A percentile compares a stretch with the other conserved stretches of the same genome.
Conservation (phyloP, 2,113 vertebrate species). For the Tachysurus fulvidraco region DNA sequence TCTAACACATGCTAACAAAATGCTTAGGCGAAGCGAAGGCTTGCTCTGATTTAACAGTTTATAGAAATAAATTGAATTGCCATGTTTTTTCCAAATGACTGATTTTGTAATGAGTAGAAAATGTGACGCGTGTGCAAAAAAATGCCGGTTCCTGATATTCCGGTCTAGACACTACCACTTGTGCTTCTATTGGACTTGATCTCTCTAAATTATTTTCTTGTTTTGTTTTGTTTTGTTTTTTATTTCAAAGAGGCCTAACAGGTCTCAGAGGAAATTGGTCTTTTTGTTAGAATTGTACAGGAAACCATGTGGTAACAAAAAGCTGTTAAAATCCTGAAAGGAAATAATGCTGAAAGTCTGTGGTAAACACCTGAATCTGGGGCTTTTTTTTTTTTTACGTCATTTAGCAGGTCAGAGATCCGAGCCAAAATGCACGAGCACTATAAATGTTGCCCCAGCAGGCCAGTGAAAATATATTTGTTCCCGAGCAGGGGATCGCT, state of each 20-base stretch:
- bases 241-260: neutral
- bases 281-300: neutral
- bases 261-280: neutral
- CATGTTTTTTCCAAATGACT: conserved; percentile 27
- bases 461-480: neutral
- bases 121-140: neutral
- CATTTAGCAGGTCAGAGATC: conserved; percentile 17
- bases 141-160: neutral
- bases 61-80: neutral
- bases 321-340: neutral
- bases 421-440: neutral
- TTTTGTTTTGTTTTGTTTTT: neutral
- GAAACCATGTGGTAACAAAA: neutral
- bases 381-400: neutral
- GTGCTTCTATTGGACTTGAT: neutral
- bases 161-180: conserved; percentile 8
- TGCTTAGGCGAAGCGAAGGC: neutral
- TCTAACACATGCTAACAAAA: neutral
- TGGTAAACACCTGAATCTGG: conserved; percentile 9
- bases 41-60: neutral
- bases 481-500: neutral
- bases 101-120: conserved; percentile 16
- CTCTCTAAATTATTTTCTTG: neutral
- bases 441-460: neutral
- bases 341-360: neutral